Evolutionary conservation across 2,113 vertebrate genomes (phyloP), one percentile per base, ranked within the genome.

Genomic region (Cynopterus brachyotis): DNA sequence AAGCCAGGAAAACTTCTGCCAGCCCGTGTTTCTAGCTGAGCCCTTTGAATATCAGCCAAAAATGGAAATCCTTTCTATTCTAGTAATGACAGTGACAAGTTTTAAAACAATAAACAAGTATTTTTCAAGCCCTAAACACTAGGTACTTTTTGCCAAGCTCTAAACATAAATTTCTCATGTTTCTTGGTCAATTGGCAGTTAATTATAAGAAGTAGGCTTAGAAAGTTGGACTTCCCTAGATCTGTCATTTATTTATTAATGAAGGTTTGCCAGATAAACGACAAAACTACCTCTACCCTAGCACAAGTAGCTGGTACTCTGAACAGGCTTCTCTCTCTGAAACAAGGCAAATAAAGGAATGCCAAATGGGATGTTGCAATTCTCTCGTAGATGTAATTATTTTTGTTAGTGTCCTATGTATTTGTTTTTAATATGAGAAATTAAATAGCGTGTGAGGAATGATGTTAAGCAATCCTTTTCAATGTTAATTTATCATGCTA

Each of bases 371-470:
- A 3, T 67, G 6, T 32, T 24, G 0, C 45, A 22, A 57, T 83
- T 80, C 24, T 85, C 16, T 81, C 59, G 66, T 28, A 59, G n/a
- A 32, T 55, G 3, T 64, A 59, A 57, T 67, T 75, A 59, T 85
- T 80, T 93, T 83, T 79, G n/a, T 53, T 55, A 84, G 32, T 60
- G 26, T 11, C n/a, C 9, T 70, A 53, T 17, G 40, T 66, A 47
- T 75, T 82, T 75, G 26, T 70, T 90, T 59, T 28, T 89, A 93
- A 94, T 70, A 75, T 93, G 67, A 79, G 47, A 83, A 85, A 81
- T 80, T 76, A 79, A 90, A 28, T 82, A 26, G 5, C 45, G 22
- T 96, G 50, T 92, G 35, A 85, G 60, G 11, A 90, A 83, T 92
- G 64, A 53, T 73, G 57, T n/a, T 60, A 72, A 64, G 16, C 16